These are phyloP conservation scores for Coracopsis vasa DNA, from an alignment of 2,113 vertebrate species.

Conservation along the genomic window DNA sequence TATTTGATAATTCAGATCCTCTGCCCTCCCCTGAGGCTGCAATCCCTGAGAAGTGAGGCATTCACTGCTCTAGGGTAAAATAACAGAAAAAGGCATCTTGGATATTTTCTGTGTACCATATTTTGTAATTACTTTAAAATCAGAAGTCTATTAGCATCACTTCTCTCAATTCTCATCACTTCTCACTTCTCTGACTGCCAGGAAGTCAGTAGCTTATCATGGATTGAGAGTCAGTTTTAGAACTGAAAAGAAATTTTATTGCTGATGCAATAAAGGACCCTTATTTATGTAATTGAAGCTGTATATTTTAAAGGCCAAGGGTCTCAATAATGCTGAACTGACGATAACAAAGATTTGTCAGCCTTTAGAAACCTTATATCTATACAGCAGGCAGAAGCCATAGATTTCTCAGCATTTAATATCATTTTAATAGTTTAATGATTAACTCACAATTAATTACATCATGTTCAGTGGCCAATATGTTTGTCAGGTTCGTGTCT, in stretches of 20 bases:
- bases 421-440: background rate
- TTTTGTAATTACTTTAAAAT: background rate
- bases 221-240: background rate
- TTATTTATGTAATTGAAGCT: background rate
- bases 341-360: background rate
- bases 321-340: background rate
- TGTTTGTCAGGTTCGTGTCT: background rate
- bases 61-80: background rate
- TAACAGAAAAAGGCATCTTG: background rate
- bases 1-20: background rate
- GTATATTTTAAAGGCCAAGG: constrained; percentile 25
- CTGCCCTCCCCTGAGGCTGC: background rate
- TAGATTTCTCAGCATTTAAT: background rate
- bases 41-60: background rate
- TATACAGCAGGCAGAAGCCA: background rate
- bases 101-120: background rate
- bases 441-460: background rate
- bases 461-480: background rate
- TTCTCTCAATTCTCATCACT: background rate
- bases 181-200: background rate
- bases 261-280: background rate
- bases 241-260: background rate
- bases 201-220: background rate
- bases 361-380: background rate
- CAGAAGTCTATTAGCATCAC: background rate